Evolutionary conservation across 1,140 invertebrate species (phyloP).

Genomic region (Diorhabda elongata): DNA sequence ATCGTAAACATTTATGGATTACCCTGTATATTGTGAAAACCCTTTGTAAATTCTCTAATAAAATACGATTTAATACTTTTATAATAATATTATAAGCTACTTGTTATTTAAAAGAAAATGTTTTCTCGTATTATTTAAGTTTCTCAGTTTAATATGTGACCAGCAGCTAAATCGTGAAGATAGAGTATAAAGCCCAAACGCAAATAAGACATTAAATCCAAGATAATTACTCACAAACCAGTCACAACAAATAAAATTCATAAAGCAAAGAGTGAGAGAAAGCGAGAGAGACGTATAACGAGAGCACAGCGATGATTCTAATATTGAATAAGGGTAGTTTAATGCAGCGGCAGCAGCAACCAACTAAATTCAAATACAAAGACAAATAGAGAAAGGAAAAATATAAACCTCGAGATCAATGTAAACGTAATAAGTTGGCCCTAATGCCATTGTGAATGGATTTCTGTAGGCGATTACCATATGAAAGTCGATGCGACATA

Average conservation of each 20-base stretch:
- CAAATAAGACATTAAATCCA: slow-evolving; percentile 16
- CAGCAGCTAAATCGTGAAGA: background rate
- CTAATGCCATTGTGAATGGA: slow-evolving; percentile 47
- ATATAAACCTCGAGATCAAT: slow-evolving; percentile 48
- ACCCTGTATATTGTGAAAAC: too few species aligned
- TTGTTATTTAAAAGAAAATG: too few species aligned
- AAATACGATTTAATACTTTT: too few species aligned
- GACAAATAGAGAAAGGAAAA: slow-evolving; percentile 44
- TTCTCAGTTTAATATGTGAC: background rate
- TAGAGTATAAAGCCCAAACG: background rate
- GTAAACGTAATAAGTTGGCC: slow-evolving; percentile 49
- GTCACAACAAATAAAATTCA: slow-evolving; percentile 22
- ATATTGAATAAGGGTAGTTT: slow-evolving; percentile 26
- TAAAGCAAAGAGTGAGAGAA: slow-evolving; percentile 13
- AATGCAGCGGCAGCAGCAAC: slow-evolving; percentile 40
- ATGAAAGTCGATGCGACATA: slow-evolving; percentile 38
- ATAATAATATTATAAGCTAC: too few species aligned
- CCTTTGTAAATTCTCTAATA: too few species aligned
- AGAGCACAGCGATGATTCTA: slow-evolving; percentile 5
- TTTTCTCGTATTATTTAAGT: too few species aligned
- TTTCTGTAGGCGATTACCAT: slow-evolving; percentile 48
- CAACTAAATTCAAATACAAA: slow-evolving; percentile 45
- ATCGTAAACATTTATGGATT: too few species aligned
- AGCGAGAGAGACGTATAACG: background rate
- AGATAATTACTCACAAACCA: slow-evolving; percentile 25